A percentile compares a stretch with the other conserved stretches of the same genome.
phyloP scores from a whole-genome alignment of 2,797 vertebrate species.

The Lemur catta region DNA sequence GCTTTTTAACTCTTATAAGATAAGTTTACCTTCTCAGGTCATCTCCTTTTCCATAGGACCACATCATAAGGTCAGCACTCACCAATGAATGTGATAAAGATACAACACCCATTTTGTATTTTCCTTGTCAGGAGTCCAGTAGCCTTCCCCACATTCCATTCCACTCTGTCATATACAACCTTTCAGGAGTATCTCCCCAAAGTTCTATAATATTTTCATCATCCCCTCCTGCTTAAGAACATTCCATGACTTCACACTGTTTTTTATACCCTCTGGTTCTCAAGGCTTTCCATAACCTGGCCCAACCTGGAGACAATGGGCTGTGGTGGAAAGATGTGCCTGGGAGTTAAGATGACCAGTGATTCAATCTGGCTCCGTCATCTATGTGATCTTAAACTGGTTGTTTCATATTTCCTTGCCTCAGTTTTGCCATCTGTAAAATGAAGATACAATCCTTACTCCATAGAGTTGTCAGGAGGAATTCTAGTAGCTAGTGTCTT shows the following conservation, averaged over 20 bases:
- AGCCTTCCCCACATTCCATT: neutral
- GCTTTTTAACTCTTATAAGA: constrained; percentile 44
- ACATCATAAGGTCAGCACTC: neutral
- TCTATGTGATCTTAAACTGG: neutral
- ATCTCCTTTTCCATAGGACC: neutral
- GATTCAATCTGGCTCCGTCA: neutral
- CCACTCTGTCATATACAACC: neutral
- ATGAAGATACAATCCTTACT: neutral
- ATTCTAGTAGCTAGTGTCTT: constrained; percentile 17
- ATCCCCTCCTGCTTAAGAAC: neutral
- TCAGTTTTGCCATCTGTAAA: constrained; percentile 39
- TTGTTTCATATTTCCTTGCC: constrained; percentile 26
- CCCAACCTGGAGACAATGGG: neutral
- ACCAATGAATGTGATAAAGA: constrained; percentile 25
- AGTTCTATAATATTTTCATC: constrained; percentile 4
- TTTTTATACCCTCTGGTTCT: neutral
- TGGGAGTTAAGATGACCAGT: neutral
- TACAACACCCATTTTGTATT: constrained; percentile 29
- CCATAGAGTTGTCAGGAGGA: neutral
- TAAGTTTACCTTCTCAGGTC: neutral
- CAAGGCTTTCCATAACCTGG: constrained; percentile 7
- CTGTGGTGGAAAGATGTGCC: neutral
- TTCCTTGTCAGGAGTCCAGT: neutral
- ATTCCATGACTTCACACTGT: neutral
- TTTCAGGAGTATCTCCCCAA: neutral